Base-by-base conservation (phyloP, 2,888 invertebrate genomes). In the Drosophila mayaguana region DNA sequence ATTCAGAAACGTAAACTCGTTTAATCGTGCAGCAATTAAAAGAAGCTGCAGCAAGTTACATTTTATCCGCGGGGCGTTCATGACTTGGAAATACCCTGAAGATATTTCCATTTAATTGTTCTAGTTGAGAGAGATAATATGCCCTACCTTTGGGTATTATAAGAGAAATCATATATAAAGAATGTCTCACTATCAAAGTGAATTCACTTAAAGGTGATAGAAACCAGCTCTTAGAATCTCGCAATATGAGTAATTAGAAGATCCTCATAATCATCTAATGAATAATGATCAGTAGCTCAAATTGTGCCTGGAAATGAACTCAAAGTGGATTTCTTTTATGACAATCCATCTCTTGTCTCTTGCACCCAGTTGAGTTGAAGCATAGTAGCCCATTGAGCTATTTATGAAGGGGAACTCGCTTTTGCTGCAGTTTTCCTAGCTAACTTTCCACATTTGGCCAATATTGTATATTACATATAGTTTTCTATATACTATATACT, bases 11-110 rank as follows among this genome's bases (percentile, higher is more conserved):
- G 20, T 65, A 18, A 65, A 51, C 32, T 45, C 45, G 22, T 45
- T 65, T 38, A 46, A 65, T 46, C 36, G 45, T 18, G 12, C 28
- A 34, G 25, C 67, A 54, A 66, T 66, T 66, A 46, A 18, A 22
- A 20, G 45, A 65, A 34, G 38, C 32, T 32, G 43, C 32, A 18
- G 25, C 38, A 25, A 40, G 38, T 40, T 18, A 51, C 51, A 51
- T 16, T 36, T 8, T 16, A 9, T 14, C 1, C 16, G 12, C 2
- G 25, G 54, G 25, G 12, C 20, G 36, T 32, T 20, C 20, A 7
- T 12, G 65, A 38, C 36, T 38, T 25, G 38, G 9, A 25, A 11
- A n/a, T 40, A 25, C 25, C 16, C 54, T 54, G n/a, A 25, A 1
- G 25, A 48, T 11, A 28, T n/a, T 28, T n/a, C 22, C 16, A 2